These are phyloP conservation scores for Oscheius myriophilus DNA, from an alignment of 2,888 invertebrate genomes.

Conservation along the genomic window DNA sequence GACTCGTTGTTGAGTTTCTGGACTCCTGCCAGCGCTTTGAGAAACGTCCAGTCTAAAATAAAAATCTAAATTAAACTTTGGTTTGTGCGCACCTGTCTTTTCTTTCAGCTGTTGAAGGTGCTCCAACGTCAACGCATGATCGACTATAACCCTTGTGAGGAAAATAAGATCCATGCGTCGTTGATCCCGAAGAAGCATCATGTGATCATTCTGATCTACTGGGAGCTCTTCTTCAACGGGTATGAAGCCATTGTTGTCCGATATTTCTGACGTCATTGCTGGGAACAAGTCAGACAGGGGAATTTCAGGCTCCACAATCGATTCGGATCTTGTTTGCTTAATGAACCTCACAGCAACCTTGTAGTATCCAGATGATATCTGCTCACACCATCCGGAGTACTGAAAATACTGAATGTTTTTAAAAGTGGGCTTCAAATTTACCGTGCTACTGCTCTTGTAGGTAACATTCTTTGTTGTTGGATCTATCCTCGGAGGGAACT, in stretches of 20 bases:
- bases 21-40: conserved; percentile 38
- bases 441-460: conserved; percentile 61
- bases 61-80: neutral
- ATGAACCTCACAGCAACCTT: conserved; percentile 53
- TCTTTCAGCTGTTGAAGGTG: conserved; percentile 34
- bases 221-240: conserved; percentile 17
- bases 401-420: conserved; percentile 33
- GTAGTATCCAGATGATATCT: conserved; percentile 60
- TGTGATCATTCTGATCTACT: conserved; percentile 20
- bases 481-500: conserved; percentile 56
- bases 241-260: conserved; percentile 28
- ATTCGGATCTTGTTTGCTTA: conserved; percentile 56
- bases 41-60: conserved; percentile 42
- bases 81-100: conserved; percentile 37
- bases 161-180: conserved; percentile 29
- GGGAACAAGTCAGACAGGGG: conserved; percentile 62
- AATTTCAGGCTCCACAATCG: conserved; percentile 61
- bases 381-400: conserved; percentile 70
- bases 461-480: conserved; percentile 31
- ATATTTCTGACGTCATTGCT: conserved; percentile 47
- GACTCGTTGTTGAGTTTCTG: conserved; percentile 32
- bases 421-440: conserved; percentile 24
- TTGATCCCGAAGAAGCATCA: conserved; percentile 27
- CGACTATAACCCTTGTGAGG: conserved; percentile 29
- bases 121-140: conserved; percentile 40